These are phyloP conservation scores for Epistrophella euchroma DNA, from an alignment of 2,888 invertebrate genomes.

Conservation along the genomic window DNA sequence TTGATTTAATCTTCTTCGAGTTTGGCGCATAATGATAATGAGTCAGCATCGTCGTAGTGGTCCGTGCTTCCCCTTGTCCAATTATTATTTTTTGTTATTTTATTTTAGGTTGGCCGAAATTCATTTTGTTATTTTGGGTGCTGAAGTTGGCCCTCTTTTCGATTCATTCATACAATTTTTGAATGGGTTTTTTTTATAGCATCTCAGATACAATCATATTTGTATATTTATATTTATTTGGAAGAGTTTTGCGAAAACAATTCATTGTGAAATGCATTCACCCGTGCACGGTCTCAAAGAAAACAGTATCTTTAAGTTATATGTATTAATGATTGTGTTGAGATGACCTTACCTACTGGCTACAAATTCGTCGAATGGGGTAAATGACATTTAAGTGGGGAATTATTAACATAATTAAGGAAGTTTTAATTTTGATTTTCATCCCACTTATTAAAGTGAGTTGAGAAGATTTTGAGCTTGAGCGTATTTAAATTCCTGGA, in stretches of 20 bases:
- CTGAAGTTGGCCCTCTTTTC: not conserved
- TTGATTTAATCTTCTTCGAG: not conserved
- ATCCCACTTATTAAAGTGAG: not conserved
- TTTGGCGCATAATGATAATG: constrained; percentile 1
- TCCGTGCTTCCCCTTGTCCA: not conserved
- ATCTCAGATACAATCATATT: not conserved
- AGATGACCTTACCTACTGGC: constrained; percentile 19
- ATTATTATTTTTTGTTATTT: constrained; percentile 9
- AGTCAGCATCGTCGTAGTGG: not conserved
- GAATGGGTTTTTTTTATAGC: not conserved
- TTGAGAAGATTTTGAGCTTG: not conserved
- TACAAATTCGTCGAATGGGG: not conserved
- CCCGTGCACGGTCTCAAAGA: not conserved
- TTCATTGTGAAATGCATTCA: not conserved
- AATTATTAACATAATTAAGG: constrained; percentile 17
- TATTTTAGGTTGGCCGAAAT: constrained; percentile 5
- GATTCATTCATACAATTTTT: constrained; percentile 3
- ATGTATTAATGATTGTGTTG: not conserved
- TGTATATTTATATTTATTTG: not conserved
- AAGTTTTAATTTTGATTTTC: not conserved
- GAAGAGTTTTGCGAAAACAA: not conserved
- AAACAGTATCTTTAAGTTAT: not conserved
- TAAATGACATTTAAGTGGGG: constrained; percentile 17
- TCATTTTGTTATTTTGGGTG: constrained; percentile 8
- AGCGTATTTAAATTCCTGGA: constrained; percentile 21